Conservation (phyloP, 1,140 invertebrate species). For the Drepana arcuata region DNA sequence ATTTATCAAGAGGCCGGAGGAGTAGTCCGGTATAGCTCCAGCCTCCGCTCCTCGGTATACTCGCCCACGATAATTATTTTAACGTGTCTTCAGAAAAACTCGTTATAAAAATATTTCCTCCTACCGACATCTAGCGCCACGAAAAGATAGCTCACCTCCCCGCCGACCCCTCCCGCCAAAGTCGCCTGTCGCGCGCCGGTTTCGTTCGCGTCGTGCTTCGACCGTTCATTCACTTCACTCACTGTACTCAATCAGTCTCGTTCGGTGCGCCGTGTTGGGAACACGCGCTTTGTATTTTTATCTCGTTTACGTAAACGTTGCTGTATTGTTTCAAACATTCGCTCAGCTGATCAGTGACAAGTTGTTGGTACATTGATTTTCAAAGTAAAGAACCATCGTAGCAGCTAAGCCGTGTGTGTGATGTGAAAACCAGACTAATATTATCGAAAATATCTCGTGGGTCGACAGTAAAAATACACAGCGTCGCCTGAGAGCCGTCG, state of each 20-base stretch:
- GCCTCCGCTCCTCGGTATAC: constrained; percentile 3
- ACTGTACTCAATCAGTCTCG: constrained; percentile 51
- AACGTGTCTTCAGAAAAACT: constrained; percentile 13
- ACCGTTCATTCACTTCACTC: constrained; percentile 13
- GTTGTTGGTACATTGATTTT: constrained; percentile 19
- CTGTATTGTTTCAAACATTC: constrained; percentile 61
- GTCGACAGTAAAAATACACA: constrained; percentile 62
- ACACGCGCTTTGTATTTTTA: constrained; percentile 9
- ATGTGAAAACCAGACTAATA: constrained; percentile 13
- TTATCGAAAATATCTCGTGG: constrained; percentile 43
- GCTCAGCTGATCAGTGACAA: constrained; percentile 62
- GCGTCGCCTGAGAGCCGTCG: constrained; percentile 50
- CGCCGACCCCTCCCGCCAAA: neutral
- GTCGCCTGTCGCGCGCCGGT: neutral
- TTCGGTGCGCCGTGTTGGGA: constrained; percentile 26
- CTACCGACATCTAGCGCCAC: constrained; percentile 43
- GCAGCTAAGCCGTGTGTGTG: constrained; percentile 16
- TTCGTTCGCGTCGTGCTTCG: constrained; percentile 19
- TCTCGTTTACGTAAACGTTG: constrained; percentile 30
- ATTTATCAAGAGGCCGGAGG: constrained; percentile 35
- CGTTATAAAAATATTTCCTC: constrained; percentile 5
- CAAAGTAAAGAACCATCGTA: constrained; percentile 8
- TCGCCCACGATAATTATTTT: constrained; percentile 30
- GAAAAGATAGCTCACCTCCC: neutral
- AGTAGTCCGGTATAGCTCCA: constrained; percentile 5